Evolutionary conservation across 1,140 invertebrate genomes (phyloP).

Genomic region (Idris sp.): DNA sequence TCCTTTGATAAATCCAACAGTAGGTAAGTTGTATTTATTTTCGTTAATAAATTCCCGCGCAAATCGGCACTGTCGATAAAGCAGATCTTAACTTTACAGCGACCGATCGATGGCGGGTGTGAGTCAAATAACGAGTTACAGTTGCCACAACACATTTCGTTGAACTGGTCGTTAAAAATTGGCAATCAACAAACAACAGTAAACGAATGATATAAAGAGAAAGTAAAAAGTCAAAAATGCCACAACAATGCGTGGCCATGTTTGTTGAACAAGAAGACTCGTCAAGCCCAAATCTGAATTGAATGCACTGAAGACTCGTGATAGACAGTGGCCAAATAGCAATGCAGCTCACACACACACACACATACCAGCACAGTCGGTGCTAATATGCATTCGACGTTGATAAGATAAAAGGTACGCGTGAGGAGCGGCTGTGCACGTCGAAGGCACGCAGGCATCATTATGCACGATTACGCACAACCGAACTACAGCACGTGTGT

Average conservation of each 20-base stretch:
- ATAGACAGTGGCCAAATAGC: slow-evolving; percentile 27
- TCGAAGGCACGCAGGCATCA: slow-evolving; percentile 44
- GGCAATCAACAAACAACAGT: too few species aligned
- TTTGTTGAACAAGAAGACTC: slow-evolving; percentile 15
- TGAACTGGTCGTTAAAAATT: too few species aligned
- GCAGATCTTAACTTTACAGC: too few species aligned
- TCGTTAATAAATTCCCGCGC: too few species aligned
- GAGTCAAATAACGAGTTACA: too few species aligned
- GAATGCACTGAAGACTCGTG: slow-evolving; percentile 19
- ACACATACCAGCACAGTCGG: slow-evolving; percentile 57
- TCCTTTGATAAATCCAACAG: too few species aligned
- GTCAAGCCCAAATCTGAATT: slow-evolving; percentile 1
- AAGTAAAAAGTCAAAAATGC: slow-evolving; percentile 23
- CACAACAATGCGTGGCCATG: neutral
- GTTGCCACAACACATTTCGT: too few species aligned
- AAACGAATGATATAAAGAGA: too few species aligned
- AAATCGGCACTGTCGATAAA: too few species aligned
- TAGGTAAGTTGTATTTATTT: too few species aligned
- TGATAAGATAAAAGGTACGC: slow-evolving; percentile 73
- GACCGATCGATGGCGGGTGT: too few species aligned
- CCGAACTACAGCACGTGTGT: slow-evolving; percentile 48
- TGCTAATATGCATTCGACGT: slow-evolving; percentile 67
- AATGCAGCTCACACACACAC: slow-evolving; percentile 41
- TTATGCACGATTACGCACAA: slow-evolving; percentile 58
- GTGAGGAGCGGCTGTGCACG: slow-evolving; percentile 43